phyloP scores from a whole-genome alignment of 2,888 invertebrate genomes.

The Drosophila mercatorum region DNA sequence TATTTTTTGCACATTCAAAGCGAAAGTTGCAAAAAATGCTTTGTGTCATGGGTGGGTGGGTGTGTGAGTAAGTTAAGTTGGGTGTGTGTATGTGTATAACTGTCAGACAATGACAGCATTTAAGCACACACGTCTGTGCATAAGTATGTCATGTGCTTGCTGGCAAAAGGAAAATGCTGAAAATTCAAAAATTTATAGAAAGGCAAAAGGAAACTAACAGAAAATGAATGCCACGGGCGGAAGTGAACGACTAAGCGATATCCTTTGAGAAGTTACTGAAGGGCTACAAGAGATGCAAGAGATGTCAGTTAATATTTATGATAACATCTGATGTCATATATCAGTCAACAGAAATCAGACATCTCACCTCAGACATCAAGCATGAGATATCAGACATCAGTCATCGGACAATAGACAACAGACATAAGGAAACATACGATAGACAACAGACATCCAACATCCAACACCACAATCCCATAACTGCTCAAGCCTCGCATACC shows the following conservation, averaged over 20 bases:
- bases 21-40: conserved; percentile 26
- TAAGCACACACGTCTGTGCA: conserved; percentile 56
- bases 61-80: not conserved
- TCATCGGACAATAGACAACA: too few relatives aligned
- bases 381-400: too few relatives aligned
- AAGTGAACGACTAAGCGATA: not conserved
- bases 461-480: too few relatives aligned
- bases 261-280: not conserved
- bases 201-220: conserved; percentile 40
- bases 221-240: conserved; percentile 42
- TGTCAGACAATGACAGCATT: conserved; percentile 62
- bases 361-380: too few relatives aligned
- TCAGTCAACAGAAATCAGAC: too few relatives aligned
- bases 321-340: too few relatives aligned
- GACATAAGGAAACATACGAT: too few relatives aligned
- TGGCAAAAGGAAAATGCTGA: conserved; percentile 45
- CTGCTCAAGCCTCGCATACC: not conserved
- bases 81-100: conserved; percentile 22
- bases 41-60: conserved; percentile 1
- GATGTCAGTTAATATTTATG: too few relatives aligned
- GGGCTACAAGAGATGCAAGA: not conserved
- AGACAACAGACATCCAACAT: too few relatives aligned
- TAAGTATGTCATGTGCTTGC: conserved; percentile 50
- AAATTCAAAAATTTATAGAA: conserved; percentile 69
- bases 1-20: conserved; percentile 35